A percentile compares a stretch with the other conserved stretches of the same genome.
Conservation (phyloP, 2,113 vertebrate genomes). For the Coryphaenoides rupestris region DNA sequence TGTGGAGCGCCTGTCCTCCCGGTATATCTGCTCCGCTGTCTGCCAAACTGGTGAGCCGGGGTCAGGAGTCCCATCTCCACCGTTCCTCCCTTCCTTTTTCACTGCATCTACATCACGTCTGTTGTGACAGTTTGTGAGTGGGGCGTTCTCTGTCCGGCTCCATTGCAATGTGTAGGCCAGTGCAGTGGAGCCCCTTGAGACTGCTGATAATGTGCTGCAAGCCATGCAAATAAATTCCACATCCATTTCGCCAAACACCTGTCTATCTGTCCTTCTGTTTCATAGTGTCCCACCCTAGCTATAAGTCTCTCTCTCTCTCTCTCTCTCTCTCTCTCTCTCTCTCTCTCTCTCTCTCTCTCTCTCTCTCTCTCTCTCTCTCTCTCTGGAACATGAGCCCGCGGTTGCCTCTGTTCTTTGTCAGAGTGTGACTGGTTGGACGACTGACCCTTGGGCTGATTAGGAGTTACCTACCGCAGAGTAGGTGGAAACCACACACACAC, state of each 20-base stretch:
- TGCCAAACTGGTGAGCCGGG: not conserved
- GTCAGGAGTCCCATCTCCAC: too few species aligned
- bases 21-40: not conserved
- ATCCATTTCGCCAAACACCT: too few species aligned
- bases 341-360: not conserved
- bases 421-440: slow-evolving; percentile 49
- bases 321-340: too few species aligned
- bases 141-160: too few species aligned
- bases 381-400: slow-evolving; percentile 52
- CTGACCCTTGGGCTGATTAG: slow-evolving; percentile 54
- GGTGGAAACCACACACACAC: slow-evolving; percentile 11
- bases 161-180: too few species aligned
- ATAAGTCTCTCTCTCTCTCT: slow-evolving; percentile 14
- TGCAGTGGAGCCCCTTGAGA: not conserved
- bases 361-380: slow-evolving; percentile 2
- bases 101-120: too few species aligned
- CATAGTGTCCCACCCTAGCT: not conserved
- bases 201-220: slow-evolving; percentile 2
- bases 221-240: not conserved
- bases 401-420: slow-evolving; percentile 50
- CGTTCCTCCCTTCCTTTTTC: too few species aligned
- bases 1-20: not conserved
- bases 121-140: too few species aligned
- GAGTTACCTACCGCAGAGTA: slow-evolving; percentile 64
- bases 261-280: not conserved